A percentile compares a stretch with the other conserved stretches of the same genome.
These are phyloP conservation scores for Nomada hirtipes DNA, from an alignment of 2,888 invertebrate species.

Conservation along the genomic window DNA sequence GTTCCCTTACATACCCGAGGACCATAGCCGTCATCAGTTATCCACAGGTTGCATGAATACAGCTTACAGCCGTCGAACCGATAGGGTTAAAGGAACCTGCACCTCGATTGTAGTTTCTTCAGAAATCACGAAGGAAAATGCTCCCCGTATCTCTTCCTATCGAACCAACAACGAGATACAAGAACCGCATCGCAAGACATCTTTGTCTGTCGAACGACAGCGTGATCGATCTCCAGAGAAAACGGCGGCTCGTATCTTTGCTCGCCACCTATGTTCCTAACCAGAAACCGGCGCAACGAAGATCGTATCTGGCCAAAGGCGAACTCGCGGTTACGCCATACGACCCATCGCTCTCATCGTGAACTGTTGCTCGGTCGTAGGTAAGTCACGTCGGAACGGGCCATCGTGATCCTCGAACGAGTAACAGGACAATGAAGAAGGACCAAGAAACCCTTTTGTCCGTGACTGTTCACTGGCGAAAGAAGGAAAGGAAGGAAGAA, in stretches of 20 bases:
- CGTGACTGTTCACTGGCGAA: not conserved
- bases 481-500: constrained; percentile 13
- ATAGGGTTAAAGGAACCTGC: too few relatives aligned
- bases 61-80: too few relatives aligned
- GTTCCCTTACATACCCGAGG: too few relatives aligned
- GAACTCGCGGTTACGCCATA: constrained; percentile 61
- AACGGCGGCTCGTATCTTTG: constrained; percentile 66
- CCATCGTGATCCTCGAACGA: constrained; percentile 44
- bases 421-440: constrained; percentile 20
- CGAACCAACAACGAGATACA: constrained; percentile 22
- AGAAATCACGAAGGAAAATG: not conserved
- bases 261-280: constrained; percentile 67
- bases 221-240: constrained; percentile 69
- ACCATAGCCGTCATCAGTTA: too few relatives aligned
- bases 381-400: constrained; percentile 54
- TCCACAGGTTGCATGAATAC: too few relatives aligned
- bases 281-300: constrained; percentile 54
- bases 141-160: constrained; percentile 36
- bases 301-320: constrained; percentile 68
- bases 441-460: not conserved
- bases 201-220: constrained; percentile 61
- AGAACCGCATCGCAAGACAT: constrained; percentile 54
- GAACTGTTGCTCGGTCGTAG: constrained; percentile 39
- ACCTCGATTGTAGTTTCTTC: too few relatives aligned
- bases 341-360: constrained; percentile 43